A percentile compares a stretch with the other conserved stretches of the same genome.
phyloP scores from a whole-genome alignment of 23 tunicate genomes.

The Styela clava region DNA sequence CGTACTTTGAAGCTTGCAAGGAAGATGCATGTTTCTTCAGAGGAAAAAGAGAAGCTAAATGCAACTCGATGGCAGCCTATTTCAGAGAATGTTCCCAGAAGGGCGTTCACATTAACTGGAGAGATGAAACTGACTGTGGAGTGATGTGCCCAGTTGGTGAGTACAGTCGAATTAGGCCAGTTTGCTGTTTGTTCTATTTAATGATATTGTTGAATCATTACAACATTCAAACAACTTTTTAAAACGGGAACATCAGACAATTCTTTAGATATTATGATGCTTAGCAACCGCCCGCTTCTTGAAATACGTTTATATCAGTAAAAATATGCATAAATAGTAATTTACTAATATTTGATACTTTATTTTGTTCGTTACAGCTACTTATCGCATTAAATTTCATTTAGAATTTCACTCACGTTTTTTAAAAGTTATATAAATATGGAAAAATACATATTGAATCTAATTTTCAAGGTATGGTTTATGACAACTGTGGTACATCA shows the following conservation, averaged over 20 bases:
- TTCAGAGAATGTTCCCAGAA: slow-evolving; percentile 94
- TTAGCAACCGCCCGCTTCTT: too few relatives aligned
- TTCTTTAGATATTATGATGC: too few relatives aligned
- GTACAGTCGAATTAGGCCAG: too few relatives aligned
- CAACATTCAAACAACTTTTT: slow-evolving; percentile 1
- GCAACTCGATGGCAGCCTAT: slow-evolving; percentile 97
- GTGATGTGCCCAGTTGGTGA: slow-evolving; percentile 86
- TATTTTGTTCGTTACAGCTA: too few relatives aligned
- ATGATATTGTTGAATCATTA: neutral
- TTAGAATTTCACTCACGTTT: too few relatives aligned
- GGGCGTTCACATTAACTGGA: slow-evolving; percentile 97
- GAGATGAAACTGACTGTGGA: slow-evolving; percentile 64
- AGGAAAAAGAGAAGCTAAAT: slow-evolving; percentile 57
- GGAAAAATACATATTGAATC: too few relatives aligned
- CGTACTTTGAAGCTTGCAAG: slow-evolving; percentile 98
- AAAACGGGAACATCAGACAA: too few relatives aligned
- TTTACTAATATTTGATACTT: too few relatives aligned
- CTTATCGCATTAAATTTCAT: too few relatives aligned
- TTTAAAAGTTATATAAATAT: too few relatives aligned
- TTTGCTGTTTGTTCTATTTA: neutral
- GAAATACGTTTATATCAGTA: too few relatives aligned
- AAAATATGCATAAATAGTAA: too few relatives aligned
- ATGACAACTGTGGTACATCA: slow-evolving; percentile 90
- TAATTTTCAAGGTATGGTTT: slow-evolving; percentile 84
- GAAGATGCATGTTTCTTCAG: slow-evolving; percentile 98